A percentile compares a stretch with the other conserved stretches of the same genome.
These are phyloP conservation scores for Daphoenositta chrysoptera DNA, from an alignment of 2,113 vertebrate species.

Conservation along the genomic window DNA sequence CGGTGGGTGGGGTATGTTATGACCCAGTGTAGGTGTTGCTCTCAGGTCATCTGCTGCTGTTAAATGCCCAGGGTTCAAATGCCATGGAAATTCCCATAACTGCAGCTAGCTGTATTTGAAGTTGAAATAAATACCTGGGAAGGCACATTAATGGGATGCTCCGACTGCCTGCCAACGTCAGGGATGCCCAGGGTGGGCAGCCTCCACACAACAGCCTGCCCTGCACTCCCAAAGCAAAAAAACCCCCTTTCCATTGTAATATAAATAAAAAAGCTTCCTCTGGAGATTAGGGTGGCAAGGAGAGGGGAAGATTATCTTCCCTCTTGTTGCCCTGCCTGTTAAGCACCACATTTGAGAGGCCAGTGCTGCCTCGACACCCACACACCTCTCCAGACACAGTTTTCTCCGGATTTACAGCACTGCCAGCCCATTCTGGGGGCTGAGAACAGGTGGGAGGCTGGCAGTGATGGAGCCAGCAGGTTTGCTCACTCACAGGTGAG, in stretches of 20 bases:
- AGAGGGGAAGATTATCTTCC: slow-evolving; percentile 33
- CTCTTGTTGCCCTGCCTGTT: slow-evolving; percentile 41
- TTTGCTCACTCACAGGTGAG: not conserved
- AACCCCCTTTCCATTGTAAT: slow-evolving; percentile 11
- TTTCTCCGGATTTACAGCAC: slow-evolving; percentile 6
- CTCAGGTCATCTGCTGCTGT: not conserved
- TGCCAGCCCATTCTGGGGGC: not conserved
- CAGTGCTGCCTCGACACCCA: slow-evolving; percentile 19
- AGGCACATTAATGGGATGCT: not conserved
- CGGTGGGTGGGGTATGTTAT: not conserved
- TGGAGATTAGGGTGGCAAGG: not conserved
- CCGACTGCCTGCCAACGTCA: not conserved
- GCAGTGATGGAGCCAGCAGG: fast-evolving
- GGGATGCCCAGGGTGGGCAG: not conserved
- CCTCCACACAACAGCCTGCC: not conserved
- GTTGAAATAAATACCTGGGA: not conserved
- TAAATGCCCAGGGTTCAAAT: not conserved
- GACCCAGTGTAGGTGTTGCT: not conserved
- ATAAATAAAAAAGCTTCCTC: slow-evolving; percentile 37
- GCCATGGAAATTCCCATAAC: not conserved
- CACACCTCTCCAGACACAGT: not conserved
- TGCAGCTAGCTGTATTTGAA: not conserved
- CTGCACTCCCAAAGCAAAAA: not conserved
- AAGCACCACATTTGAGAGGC: slow-evolving; percentile 63
- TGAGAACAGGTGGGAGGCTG: not conserved